Base-by-base conservation (phyloP, 2,797 vertebrate genomes). In the Cirrhinus molitorella region DNA sequence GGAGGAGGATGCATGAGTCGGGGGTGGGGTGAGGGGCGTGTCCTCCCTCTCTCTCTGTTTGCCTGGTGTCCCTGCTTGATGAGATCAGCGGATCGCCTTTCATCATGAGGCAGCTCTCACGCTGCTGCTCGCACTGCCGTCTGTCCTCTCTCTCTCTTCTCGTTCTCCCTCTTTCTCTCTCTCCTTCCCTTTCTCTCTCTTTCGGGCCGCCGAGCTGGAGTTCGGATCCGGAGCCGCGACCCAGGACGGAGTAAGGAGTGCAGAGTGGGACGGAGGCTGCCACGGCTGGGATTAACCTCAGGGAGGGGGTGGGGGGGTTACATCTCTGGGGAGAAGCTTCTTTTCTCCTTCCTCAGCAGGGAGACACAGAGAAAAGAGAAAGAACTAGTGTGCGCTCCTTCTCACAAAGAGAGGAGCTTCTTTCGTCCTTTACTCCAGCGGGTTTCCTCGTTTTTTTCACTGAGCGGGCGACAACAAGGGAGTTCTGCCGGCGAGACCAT, bases 11-110 rank as follows among this genome's bases (percentile, higher is more conserved):
- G 71, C 72, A 53, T 12, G 76, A 88, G 72, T 70, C 81, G 81
- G 83, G 88, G 90, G 88, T 86, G 91, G 89, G 77, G 86, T 87
- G 73, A 85, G 55, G 84, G 92, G 91, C 88, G 86, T 84, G 87
- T 88, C 23, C 90, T 89, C 88, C 88, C 84, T 88, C 86, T 88
- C 90, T 89, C 90, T 91, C 90, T 59, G 89, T 89, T 88, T 91
- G 87, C 87, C 90, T 90, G 92, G 91, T 92, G 91, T 92, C 92
- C 92, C 90, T 91, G 88, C 92, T 91, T 93, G 92, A 93, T 93
- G 92, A 93, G 91, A 93, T 94, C 93, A 92, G 92, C 81, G 91
- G 92, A 92, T 93, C 89, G 83, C 88, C 91, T 94, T 94, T 93
- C 93, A 92, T 89, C 85, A 85, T 85, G 85, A 88, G 84, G 79